Base-by-base conservation (phyloP, 2,888 invertebrate genomes). In the Pelosia muscerda region DNA sequence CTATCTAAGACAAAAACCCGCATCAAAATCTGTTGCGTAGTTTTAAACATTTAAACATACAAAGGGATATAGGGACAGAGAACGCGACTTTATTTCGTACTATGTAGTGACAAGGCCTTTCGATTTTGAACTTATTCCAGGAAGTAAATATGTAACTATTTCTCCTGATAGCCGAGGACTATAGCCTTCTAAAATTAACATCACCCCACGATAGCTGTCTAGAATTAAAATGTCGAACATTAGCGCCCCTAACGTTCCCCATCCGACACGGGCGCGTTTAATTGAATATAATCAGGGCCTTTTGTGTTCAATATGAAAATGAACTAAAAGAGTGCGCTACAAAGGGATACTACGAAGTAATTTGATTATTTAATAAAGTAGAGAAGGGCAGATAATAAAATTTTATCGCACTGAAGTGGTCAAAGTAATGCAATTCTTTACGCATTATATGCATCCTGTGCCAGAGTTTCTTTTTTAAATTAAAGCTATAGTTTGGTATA, bases 271-370 rank as follows among this genome's bases (percentile, higher is more conserved):
- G 63, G 55, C 8, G 55, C 66, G 61, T 69, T 62, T 69, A 73
- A 76, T 75, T 73, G 65, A 72, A 75, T 77, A 72, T 72, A 68
- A 72, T 66, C 71, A 65, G 55, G 13, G 55, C 60, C 72, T 68
- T 75, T 72, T 74, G 70, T 73, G 73, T 67, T 53, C 42, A 63
- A 63, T 77, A 59, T 69, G 59, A 73, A 74, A 76, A 66, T 66
- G 63, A 60, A 68, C 65, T 57, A 61, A 53, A 57, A 63, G 25
- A 34, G 57, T 49, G 26, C 26, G 56, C 57, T 54, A 15, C 26
- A 55, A 61, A 71, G 68, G 55, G 57, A 62, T n/a, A 57, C 34
- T 59, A 4, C 9, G 10, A 22, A 65, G 49, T 69, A 54, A 70
- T 75, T 74, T 68, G 28, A 78, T 76, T 66, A 72, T 57, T 63